Base-by-base conservation (phyloP, 37 sponge, comb jelly and placozoan species). In the Halichondria panicea region DNA sequence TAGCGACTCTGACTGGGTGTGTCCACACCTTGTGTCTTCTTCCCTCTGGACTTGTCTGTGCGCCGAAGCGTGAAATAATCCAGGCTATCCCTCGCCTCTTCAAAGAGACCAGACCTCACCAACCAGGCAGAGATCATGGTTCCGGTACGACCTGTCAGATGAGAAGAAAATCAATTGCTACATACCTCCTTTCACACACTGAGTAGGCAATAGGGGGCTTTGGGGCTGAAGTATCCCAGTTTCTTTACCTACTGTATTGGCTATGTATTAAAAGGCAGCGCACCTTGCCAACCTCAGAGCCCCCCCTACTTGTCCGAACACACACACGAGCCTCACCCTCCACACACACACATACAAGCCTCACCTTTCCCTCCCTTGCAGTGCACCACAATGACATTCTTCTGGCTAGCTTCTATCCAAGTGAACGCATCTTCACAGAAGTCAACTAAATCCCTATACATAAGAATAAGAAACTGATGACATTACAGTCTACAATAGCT, bases 301-400 rank as follows among this genome's bases (percentile, higher is more conserved):
- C 37, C 42, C 42, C 37, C 40, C 36, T 42, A 37, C 67, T 24
- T 25, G 35, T 9, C 48, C 55, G 25, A 32, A 71, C 46, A 43
- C 43, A 2, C 70, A 45, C 25, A 6, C 27, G 4, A 37, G 3
- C 46, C 48, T 1, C 48, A 43, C 9, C 2, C 32, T 11, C 72
- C 32, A 46, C 72, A 54, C 52, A 12, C 72, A 37, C 67, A 34
- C 67, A 66, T 18, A 31, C 67, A 63, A n/a, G 21, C 31, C 79
- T 79, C 31, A 83, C 89, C 91, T 70, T 90, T 90, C 5, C 91
- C 91, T 32, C 91, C 91, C 54, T 84, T 84, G 73, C 91, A 90
- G 78, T 90, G 91, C 1, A 90, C 85, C 1, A 81, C 76, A 44
- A 90, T 84, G 44, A 90, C 85, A 64, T 90, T 90, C 18, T 66